phyloP scores from a whole-genome alignment of 2,888 invertebrate genomes.

The Neoscelio sp. region DNA sequence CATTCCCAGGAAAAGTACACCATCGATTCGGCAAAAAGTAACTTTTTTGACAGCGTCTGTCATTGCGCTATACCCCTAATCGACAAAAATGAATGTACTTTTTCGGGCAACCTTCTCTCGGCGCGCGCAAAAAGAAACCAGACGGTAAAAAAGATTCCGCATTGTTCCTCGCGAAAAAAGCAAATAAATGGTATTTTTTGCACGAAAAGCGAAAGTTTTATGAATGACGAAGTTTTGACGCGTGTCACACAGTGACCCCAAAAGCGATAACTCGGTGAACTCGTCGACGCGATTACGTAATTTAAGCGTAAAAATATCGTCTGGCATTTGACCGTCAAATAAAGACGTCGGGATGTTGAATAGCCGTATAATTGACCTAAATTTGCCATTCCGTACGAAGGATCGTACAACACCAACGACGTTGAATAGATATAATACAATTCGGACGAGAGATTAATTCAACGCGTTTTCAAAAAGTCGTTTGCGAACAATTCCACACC shows the following conservation, averaged over 20 bases:
- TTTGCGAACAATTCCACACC: too few relatives aligned
- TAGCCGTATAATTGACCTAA: slow-evolving; percentile 50
- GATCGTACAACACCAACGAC: slow-evolving; percentile 28
- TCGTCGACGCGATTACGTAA: slow-evolving; percentile 39
- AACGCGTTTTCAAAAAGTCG: too few relatives aligned
- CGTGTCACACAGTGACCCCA: slow-evolving; percentile 15
- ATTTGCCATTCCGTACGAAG: slow-evolving; percentile 36
- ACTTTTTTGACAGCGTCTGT: too few relatives aligned
- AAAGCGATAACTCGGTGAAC: slow-evolving; percentile 36
- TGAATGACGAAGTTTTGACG: slow-evolving; percentile 39
- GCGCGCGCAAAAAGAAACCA: too few relatives aligned
- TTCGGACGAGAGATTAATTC: slow-evolving; percentile 38
- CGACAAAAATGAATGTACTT: too few relatives aligned
- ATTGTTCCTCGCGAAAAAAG: too few relatives aligned
- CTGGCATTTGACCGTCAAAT: slow-evolving; percentile 24
- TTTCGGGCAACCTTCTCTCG: too few relatives aligned
- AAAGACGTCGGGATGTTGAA: slow-evolving; percentile 47
- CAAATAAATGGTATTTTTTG: too few relatives aligned
- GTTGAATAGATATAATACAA: slow-evolving; percentile 18
- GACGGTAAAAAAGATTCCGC: too few relatives aligned
- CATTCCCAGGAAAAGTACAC: too few relatives aligned
- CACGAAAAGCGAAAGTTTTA: slow-evolving; percentile 55
- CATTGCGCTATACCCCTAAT: too few relatives aligned
- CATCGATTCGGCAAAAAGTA: too few relatives aligned
- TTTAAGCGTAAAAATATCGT: slow-evolving; percentile 19